These are phyloP conservation scores for Pollenia amentaria DNA, from an alignment of 2,888 invertebrate genomes.

Conservation along the genomic window DNA sequence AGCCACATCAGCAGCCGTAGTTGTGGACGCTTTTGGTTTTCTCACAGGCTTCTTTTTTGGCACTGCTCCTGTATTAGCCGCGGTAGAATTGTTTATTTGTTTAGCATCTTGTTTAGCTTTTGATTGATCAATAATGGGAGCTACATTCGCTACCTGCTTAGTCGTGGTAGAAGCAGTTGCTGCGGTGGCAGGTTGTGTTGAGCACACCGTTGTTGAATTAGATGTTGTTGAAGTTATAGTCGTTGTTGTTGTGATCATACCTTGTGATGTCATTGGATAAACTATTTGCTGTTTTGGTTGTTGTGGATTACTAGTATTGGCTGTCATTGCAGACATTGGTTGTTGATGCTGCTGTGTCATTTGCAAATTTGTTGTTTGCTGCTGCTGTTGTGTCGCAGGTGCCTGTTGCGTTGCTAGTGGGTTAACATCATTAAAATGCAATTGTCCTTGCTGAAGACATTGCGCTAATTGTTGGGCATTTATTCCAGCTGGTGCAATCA, in stretches of 20 bases:
- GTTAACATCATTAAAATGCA: constrained; percentile 84
- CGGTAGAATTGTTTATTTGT: constrained; percentile 56
- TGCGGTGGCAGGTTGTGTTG: constrained; percentile 75
- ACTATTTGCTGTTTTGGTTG: constrained; percentile 84
- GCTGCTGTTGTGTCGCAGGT: constrained; percentile 41
- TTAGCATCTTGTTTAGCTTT: constrained; percentile 79
- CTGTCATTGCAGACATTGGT: constrained; percentile 7
- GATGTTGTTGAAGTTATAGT: constrained; percentile 77
- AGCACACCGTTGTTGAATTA: constrained; percentile 77
- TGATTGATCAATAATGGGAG: constrained; percentile 84
- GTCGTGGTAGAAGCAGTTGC: constrained; percentile 79
- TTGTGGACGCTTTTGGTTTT: constrained; percentile 79
- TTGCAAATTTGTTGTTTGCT: constrained; percentile 21
- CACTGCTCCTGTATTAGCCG: constrained; percentile 76
- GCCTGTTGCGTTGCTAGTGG: constrained; percentile 76
- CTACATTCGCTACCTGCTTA: constrained; percentile 84
- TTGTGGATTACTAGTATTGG: constrained; percentile 20
- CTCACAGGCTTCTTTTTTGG: constrained; percentile 82
- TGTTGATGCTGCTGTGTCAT: constrained; percentile 56
- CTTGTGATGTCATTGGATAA: constrained; percentile 78
- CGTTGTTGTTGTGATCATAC: constrained; percentile 75
- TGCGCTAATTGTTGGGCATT: constrained; percentile 84
- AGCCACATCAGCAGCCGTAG: constrained; percentile 80
- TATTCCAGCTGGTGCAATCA: constrained; percentile 84
- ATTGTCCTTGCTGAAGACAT: constrained; percentile 84